Evolutionary conservation across 1,140 invertebrate species (phyloP).

Genomic region (Platorchestia sp.): DNA sequence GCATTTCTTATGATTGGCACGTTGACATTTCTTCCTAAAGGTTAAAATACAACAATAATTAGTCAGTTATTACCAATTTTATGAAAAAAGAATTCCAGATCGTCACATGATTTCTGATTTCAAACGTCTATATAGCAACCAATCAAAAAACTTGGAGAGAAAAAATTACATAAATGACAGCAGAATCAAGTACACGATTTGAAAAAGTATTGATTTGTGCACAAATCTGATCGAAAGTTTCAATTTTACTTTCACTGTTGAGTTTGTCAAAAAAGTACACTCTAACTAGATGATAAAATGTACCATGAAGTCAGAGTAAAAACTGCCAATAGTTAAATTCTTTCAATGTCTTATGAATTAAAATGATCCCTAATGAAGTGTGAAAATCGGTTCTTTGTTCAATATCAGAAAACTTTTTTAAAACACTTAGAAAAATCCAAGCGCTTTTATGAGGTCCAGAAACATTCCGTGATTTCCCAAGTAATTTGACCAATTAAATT

Average conservation of each 20-base stretch:
- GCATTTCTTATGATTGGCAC: too few species aligned
- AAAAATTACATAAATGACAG: not conserved
- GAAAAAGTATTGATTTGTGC: not conserved
- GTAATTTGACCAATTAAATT: slow-evolving; percentile 18
- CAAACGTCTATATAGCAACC: too few species aligned
- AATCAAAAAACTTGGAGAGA: too few species aligned
- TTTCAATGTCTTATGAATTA: not conserved
- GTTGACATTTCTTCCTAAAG: too few species aligned
- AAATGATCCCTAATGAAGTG: not conserved
- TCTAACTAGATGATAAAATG: not conserved
- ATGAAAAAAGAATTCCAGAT: not conserved
- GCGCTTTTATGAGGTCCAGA: not conserved
- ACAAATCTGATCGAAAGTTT: not conserved
- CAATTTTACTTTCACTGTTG: not conserved
- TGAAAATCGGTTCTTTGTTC: not conserved
- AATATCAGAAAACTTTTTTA: not conserved
- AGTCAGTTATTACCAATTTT: too few species aligned
- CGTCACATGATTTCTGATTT: too few species aligned
- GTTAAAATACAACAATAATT: too few species aligned
- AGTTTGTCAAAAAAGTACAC: not conserved
- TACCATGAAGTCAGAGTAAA: not conserved
- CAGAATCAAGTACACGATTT: not conserved
- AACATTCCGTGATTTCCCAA: not conserved
- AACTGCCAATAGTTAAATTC: not conserved
- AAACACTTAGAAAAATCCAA: not conserved